Percentiles rank a stretch among this genome's conserved stretches.
phyloP scores from a whole-genome alignment of 2,113 vertebrate species.

The Cyanocitta stelleri region DNA sequence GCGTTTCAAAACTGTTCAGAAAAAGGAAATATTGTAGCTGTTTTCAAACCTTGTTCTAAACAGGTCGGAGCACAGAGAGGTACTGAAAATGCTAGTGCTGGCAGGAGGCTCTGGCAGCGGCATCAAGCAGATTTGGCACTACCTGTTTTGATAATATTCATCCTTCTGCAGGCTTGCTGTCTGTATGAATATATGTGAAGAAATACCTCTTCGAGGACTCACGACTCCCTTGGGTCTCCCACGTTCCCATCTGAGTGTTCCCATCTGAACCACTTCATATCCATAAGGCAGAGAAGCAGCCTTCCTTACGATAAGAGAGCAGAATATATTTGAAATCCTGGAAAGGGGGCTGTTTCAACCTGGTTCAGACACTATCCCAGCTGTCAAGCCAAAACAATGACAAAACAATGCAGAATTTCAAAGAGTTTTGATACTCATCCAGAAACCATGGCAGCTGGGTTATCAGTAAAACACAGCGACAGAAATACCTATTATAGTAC shows the following conservation, averaged over 20 bases:
- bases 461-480: constrained; percentile 9
- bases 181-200: neutral
- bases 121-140: neutral
- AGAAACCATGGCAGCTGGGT: constrained; percentile 4
- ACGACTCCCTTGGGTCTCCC: neutral
- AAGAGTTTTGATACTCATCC: constrained; percentile 21
- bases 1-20: neutral
- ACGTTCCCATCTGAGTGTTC: neutral
- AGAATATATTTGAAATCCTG: neutral
- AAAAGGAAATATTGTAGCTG: neutral
- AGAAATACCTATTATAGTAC: neutral
- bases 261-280: neutral
- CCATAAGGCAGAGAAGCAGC: neutral
- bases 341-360: neutral
- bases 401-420: neutral
- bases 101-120: neutral
- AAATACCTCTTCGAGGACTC: neutral
- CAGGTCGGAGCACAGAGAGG: neutral
- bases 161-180: neutral
- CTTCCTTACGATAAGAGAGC: neutral
- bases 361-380: neutral
- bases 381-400: neutral
- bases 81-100: neutral
- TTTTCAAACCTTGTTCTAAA: neutral
- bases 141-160: neutral